Base-by-base conservation (phyloP, 2,113 vertebrate species). In the Peromyscus maniculatus region DNA sequence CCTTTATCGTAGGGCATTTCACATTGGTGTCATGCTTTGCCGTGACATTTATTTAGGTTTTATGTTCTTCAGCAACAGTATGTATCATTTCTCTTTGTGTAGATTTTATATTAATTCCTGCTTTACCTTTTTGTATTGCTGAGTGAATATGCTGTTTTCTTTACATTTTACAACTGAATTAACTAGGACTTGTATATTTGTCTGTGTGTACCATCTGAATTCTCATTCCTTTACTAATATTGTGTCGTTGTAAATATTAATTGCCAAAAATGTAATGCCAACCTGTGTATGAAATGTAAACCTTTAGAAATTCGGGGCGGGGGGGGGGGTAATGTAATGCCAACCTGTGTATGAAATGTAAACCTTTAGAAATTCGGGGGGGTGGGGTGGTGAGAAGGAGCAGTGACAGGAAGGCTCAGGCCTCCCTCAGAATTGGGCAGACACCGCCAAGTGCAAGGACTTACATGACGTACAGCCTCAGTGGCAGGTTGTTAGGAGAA, bases 161-260 rank as follows among this genome's bases (percentile, higher is more conserved):
- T 86, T 89, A 36, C 89, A 86, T 96, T 89, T 96, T 94, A 36
- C 86, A 92, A 28, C 46, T 46, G 79, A 82, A 77, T 80, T 94
- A 82, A 87, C 5, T 31, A 91, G 36, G 33, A 69, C 39, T 55
- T 92, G 21, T 69, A 16, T 90, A 55, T 79, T 94, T 57, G 46
- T 79, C 52, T 46, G 8, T 87, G 16, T 90, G 84, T 67, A 52
- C 79, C 43, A 67, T 80, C 26, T 78, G 49, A 93, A 88, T 74
- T 79, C n/a, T 95, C 71, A 36, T 66, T 91, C 57, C 87, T 88
- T 86, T 87, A 66, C 15, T 87, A 49, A 21, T 49, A 31, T 91
- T 89, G 24, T 94, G 22, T 83, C 75, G 3, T 79, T 15, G 77
- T 91, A 91, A 91, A 43, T 72, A 69, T n/a, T 79, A 80, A 9